Base-by-base conservation (phyloP, 2,888 invertebrate species). In the Nesidiocoris tenuis region DNA sequence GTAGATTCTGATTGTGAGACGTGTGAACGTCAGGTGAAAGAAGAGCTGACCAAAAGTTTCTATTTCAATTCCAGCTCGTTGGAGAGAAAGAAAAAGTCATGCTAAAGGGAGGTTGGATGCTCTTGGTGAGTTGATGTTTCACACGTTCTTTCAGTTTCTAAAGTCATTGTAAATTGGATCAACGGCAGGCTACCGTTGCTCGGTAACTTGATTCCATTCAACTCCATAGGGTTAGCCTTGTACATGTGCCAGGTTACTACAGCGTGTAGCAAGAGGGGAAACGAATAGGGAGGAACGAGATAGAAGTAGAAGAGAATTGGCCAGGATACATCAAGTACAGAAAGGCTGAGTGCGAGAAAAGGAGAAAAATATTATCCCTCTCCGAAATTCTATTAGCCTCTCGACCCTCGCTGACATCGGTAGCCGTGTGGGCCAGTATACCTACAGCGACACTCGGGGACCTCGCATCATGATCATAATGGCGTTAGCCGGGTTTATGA, bases 161-260 rank as follows among this genome's bases (percentile, higher is more conserved):
- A 67, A 67, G 67, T 67, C 67, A 67, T 67, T 67, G 67, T 67
- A 67, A 67, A 67, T 67, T 67, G 67, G 67, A 67, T 67, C 67
- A 67, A 55, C 22, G 67, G n/a, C n/a, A 54, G 55, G 39, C 39
- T 39, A 39, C 39, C 39, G 39, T 39, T 39, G 39, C 39, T 39
- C 39, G 39, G 39, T 39, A 39, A 39, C 39, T 39, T 39, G 39
- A 39, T 39, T 39, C 39, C 39, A 3, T 3, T 12, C 39, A 7
- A 39, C 39, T 39, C 39, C 39, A 39, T 39, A 39, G 39, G 39
- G 39, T 39, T 39, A 39, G 5, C 39, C 39, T 39, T 39, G 39
- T 39, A 39, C 39, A 39, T 39, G 39, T 3, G 39, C 39, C 39
- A 12, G 39, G 39, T 39, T 12, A 39, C 39, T 3, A 39, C 39